Base-by-base conservation (phyloP, 2,888 invertebrate genomes). In the Drosophila seclusa region DNA sequence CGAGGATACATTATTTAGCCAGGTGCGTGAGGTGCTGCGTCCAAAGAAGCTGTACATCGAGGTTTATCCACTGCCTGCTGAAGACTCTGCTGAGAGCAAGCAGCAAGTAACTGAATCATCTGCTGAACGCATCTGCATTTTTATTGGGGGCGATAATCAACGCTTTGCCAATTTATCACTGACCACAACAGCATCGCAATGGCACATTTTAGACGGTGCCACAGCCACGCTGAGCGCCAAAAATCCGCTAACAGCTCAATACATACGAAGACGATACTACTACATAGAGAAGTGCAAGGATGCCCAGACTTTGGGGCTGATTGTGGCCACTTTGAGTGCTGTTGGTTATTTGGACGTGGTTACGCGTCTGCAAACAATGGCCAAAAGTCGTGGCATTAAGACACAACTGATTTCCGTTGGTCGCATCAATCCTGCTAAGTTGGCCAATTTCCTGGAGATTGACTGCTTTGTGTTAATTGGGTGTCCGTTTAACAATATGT, bases 361-460 rank as follows among this genome's bases (percentile, higher is more conserved):
- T 13, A 94, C 94, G n/a, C 94, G 96, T 65, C 93, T 98, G 81
- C 96, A 97, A 91, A 92, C 94, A 60, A 93, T 98, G 60, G 95
- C 98, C 45, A 95, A 95, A 85, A 92, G 94, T 2, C 96, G 96
- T 65, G 96, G 96, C 0, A 98, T 98, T 91, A 98, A 97, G 91
- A 96, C 96, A 76, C 99, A 99, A 91, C 96, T 98, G 53, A 95
- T 99, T 64, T 97, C 97, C 31, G 97, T 99, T 62, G 99, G 99
- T 7, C 98, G 98, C 92, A 96, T 98, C 4, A 99, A 98, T 94
- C 96, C 97, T 16, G 96, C 98, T 0, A 99, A 99, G 93, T 94
- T 99, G 72, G 98, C 98, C 0, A 99, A 99, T 93, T 98, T 99
- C 92, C 93, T 94, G 40, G 93, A 97, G 95, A 96, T 99, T 76